Percentiles rank a stretch among this genome's conserved stretches.
phyloP scores from a whole-genome alignment of 1,140 invertebrate species.

The Zaprionus ghesquierei region DNA sequence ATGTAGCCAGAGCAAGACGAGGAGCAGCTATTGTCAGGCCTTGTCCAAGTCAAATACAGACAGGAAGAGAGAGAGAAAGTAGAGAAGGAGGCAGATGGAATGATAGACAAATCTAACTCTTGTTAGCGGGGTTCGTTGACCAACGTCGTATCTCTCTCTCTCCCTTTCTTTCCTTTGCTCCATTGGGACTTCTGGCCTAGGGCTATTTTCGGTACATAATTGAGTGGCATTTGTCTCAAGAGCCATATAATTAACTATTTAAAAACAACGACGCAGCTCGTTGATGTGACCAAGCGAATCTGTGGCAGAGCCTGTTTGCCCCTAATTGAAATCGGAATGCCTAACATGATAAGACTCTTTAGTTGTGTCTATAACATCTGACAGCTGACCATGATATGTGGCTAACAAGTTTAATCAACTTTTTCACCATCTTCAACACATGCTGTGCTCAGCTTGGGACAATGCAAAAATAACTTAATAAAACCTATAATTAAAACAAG shows the following conservation, averaged over 20 bases:
- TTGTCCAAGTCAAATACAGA: neutral
- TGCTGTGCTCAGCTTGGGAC: neutral
- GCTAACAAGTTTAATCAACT: neutral
- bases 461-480: neutral
- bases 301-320: neutral
- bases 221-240: conserved; percentile 22
- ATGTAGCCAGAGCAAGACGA: neutral
- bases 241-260: conserved; percentile 19
- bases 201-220: conserved; percentile 23
- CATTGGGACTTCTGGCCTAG: neutral
- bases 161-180: too few species aligned
- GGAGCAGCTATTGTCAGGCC: neutral
- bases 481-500: neutral
- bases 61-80: neutral
- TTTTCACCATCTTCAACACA: too few species aligned
- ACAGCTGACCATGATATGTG: too few species aligned
- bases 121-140: conserved; percentile 10
- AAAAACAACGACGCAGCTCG: conserved; percentile 13
- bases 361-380: too few species aligned
- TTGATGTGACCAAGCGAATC: neutral
- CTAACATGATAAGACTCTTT: neutral
- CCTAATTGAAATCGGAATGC: neutral
- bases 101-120: neutral
- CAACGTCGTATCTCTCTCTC: neutral
- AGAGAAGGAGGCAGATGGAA: neutral